These are phyloP conservation scores for Julus scanicus DNA, from an alignment of 2,888 invertebrate genomes.

Conservation along the genomic window DNA sequence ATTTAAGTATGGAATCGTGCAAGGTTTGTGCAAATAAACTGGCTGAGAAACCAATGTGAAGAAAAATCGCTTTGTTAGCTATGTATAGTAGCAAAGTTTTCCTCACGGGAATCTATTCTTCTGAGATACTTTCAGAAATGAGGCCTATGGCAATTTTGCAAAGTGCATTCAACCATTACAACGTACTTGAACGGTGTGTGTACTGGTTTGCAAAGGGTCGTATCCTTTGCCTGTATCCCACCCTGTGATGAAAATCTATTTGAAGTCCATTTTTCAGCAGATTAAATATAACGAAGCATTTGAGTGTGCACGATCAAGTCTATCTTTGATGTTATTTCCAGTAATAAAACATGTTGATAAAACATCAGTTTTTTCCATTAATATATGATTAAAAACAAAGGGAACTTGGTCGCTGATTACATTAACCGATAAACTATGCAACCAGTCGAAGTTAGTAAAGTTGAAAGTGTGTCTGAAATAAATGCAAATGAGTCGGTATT, in stretches of 20 bases:
- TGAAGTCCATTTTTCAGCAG: not conserved
- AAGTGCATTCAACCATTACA: conserved; percentile 8
- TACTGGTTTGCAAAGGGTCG: not conserved
- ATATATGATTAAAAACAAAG: not conserved
- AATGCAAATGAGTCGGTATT: not conserved
- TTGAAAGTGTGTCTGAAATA: not conserved
- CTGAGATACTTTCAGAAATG: not conserved
- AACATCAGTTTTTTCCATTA: not conserved
- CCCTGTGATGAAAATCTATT: not conserved
- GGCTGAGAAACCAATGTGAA: not conserved
- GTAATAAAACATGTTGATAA: not conserved
- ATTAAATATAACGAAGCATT: not conserved
- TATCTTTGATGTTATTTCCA: not conserved
- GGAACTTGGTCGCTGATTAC: not conserved
- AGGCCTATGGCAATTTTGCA: not conserved
- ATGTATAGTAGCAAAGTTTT: not conserved
- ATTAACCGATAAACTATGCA: not conserved
- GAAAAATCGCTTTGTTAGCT: not conserved
- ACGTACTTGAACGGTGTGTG: not conserved
- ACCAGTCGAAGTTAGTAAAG: not conserved
- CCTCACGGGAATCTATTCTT: not conserved
- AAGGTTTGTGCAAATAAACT: not conserved
- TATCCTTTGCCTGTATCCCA: not conserved
- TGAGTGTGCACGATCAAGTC: too few relatives aligned
- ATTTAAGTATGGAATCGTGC: not conserved